These are phyloP conservation scores for Phaedon cochleariae DNA, from an alignment of 2,888 invertebrate species.

Conservation along the genomic window DNA sequence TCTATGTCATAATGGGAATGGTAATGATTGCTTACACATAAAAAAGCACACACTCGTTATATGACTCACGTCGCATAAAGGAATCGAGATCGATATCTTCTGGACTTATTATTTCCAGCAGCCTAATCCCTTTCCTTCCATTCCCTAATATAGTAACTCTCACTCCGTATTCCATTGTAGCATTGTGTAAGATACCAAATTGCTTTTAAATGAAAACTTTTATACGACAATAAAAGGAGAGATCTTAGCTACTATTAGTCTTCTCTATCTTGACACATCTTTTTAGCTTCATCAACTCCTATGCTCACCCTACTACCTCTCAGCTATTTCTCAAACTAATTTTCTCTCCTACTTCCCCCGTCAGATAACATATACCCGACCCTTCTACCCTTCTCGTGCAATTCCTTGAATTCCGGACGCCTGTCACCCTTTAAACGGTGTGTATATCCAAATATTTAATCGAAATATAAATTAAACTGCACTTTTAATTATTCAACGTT, in stretches of 20 bases:
- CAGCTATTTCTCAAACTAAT: slow-evolving; percentile 49
- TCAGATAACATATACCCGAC: slow-evolving; percentile 31
- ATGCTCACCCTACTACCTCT: slow-evolving; percentile 43
- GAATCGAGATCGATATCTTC: background rate
- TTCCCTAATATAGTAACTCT: background rate
- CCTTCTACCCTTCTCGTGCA: slow-evolving; percentile 26
- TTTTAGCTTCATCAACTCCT: slow-evolving; percentile 46
- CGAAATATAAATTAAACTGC: slow-evolving; percentile 38
- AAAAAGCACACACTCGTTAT: background rate
- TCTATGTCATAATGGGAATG: background rate
- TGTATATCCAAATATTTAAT: slow-evolving; percentile 35
- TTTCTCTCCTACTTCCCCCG: slow-evolving; percentile 39
- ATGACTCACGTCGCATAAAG: background rate
- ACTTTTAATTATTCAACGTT: slow-evolving; percentile 34
- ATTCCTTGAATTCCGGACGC: slow-evolving; percentile 36
- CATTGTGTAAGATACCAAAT: slow-evolving; percentile 30
- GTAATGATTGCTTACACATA: background rate
- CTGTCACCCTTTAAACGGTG: slow-evolving; percentile 33
- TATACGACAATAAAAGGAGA: slow-evolving; percentile 44
- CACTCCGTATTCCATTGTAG: slow-evolving; percentile 21
- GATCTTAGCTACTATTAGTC: slow-evolving; percentile 46
- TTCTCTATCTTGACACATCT: slow-evolving; percentile 49
- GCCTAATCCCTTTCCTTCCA: background rate
- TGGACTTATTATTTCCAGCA: background rate
- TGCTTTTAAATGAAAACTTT: slow-evolving; percentile 38